Conservation (phyloP, 2,797 vertebrate species). For the Moxostoma hubbsi region DNA sequence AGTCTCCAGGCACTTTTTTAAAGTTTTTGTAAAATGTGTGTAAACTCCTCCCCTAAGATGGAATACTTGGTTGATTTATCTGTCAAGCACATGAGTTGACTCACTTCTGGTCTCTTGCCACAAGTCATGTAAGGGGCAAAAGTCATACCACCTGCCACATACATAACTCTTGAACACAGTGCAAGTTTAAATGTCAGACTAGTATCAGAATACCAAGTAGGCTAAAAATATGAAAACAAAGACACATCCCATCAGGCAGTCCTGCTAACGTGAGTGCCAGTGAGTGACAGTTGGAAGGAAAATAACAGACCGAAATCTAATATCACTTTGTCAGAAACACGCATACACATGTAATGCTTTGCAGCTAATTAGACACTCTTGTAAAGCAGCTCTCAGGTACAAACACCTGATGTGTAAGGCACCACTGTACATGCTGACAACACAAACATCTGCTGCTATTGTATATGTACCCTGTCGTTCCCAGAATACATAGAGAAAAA, state of each 20-base stretch:
- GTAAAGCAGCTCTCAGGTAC: not conserved
- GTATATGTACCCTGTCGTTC: not conserved
- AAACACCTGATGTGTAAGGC: not conserved
- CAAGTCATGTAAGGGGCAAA: too few species aligned
- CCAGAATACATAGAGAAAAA: not conserved
- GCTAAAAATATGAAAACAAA: not conserved
- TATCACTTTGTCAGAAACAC: not conserved
- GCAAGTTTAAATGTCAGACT: conserved; percentile 44
- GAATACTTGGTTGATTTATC: not conserved
- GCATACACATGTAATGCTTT: not conserved
- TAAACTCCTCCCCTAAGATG: too few species aligned
- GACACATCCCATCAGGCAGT: not conserved
- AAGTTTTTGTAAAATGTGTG: not conserved
- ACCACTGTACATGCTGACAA: not conserved
- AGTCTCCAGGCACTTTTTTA: too few species aligned
- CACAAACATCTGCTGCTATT: conserved; percentile 11
- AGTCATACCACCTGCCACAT: not conserved
- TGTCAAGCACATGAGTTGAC: not conserved
- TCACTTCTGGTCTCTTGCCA: not conserved
- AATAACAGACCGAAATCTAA: not conserved
- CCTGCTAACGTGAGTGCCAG: not conserved
- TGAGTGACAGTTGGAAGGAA: not conserved
- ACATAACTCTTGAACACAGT: not conserved
- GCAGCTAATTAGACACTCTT: not conserved
- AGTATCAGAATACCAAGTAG: not conserved